Evolutionary conservation across 2,113 vertebrate genomes (phyloP).

Genomic region (Poecilia latipinna): DNA sequence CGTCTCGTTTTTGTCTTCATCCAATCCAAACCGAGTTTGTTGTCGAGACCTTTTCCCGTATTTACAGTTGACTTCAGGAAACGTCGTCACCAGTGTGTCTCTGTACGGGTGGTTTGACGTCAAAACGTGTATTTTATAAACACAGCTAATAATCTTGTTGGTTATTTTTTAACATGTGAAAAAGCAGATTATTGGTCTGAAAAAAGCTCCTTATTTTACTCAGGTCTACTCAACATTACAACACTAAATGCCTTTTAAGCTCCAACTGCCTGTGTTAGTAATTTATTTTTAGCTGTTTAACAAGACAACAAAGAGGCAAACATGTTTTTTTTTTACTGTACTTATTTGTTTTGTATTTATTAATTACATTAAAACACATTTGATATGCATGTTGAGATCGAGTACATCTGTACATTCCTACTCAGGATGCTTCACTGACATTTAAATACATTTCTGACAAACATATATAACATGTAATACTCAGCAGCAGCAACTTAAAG

Average conservation of each 20-base stretch:
- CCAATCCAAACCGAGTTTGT: background rate
- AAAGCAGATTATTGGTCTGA: background rate
- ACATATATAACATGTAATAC: slow-evolving; percentile 47
- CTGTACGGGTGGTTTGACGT: background rate
- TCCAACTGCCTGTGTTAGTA: background rate
- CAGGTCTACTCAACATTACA: background rate
- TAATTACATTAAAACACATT: slow-evolving; percentile 65
- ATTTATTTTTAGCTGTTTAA: slow-evolving; percentile 1
- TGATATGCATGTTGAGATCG: slow-evolving; percentile 50
- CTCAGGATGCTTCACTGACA: slow-evolving; percentile 44
- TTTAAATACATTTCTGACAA: slow-evolving; percentile 40
- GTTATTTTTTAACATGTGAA: too few relatives aligned
- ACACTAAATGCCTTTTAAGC: slow-evolving; percentile 24
- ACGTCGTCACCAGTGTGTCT: background rate
- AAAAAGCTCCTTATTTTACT: background rate
- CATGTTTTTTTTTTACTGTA: slow-evolving; percentile 16
- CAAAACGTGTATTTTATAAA: background rate
- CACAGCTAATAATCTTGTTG: background rate
- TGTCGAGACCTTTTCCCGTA: background rate
- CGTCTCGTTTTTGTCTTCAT: too few relatives aligned
- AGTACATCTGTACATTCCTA: slow-evolving; percentile 40
- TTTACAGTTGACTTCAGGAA: background rate
- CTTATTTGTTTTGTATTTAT: slow-evolving; percentile 65
- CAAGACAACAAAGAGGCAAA: background rate
- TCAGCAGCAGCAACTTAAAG: slow-evolving; percentile 56